Base-by-base conservation (phyloP, 2,797 vertebrate species). In the Amazona ochrocephala region DNA sequence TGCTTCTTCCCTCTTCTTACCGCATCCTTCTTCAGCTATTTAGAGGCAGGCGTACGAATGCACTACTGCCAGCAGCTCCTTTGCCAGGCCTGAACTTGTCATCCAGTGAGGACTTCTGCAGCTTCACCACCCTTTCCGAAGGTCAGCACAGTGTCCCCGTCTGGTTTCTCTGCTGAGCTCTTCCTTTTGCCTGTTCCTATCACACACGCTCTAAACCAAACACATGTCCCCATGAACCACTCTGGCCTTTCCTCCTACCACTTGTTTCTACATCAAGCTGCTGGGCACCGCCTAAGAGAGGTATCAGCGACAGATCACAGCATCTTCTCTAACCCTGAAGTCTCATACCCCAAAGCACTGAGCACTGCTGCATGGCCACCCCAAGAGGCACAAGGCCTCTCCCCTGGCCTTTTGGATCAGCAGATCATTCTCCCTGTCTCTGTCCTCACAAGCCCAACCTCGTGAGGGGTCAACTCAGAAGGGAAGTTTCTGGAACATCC, bases 301-400 rank as follows among this genome's bases (percentile, higher is more conserved):
- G 48, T 3, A 0, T 47, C 32, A 50, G 32, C 1, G 2, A 37
- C 15, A 0, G 2, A 65, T 45, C 50, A 51, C 10, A 17, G n/a
- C 4, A 2, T 50, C 44, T 62, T 41, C 21, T 13, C 56, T 81
- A 15, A 45, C 16, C 58, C 39, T 32, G 65, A 29, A 15, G 27
- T 7, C 27, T 54, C 48, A 34, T 50, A 56, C 14, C 12, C n/a
- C 19, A 30, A 74, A 62, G 42, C 30, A 67, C 3, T 14, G 44
- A 41, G 34, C 45, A 23, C 37, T 17, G 17, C 21, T 47, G 67
- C 4, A 7, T 2, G 14, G 51, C 29, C 41, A 83, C 29, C 29
- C 13, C 32, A 89, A 27, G 30, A 48, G 32, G 51, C 15, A 73
- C 27, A 65, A 62, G 30, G 48, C n/a, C 22, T 42, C 12, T 54